Percentiles rank a stretch among this genome's conserved stretches.
These are phyloP conservation scores for Trissolcus brochymenae DNA, from an alignment of 2,888 invertebrate species.

Conservation along the genomic window DNA sequence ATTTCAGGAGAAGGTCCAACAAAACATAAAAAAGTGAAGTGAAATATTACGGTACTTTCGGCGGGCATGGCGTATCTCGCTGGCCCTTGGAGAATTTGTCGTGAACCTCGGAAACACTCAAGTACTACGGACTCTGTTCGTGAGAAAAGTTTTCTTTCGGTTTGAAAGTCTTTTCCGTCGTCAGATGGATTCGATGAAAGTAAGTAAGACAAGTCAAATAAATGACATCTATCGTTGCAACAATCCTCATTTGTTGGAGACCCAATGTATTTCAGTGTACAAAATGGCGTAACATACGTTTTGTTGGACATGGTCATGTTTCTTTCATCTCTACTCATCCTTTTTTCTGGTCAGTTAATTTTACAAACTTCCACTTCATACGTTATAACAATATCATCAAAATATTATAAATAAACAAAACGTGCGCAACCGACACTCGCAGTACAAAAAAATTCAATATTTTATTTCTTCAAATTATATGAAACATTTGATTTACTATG, in stretches of 20 bases:
- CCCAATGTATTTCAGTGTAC: not conserved
- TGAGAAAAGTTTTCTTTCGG: constrained; percentile 48
- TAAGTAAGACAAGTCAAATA: constrained; percentile 54
- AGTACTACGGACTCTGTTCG: constrained; percentile 27
- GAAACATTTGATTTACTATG: too few species aligned
- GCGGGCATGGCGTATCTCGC: constrained; percentile 13
- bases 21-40: constrained; percentile 21
- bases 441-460: too few species aligned
- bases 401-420: too few species aligned
- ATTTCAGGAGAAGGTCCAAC: not conserved
- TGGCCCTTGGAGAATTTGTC: constrained; percentile 35
- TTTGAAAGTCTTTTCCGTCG: constrained; percentile 50
- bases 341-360: too few species aligned
- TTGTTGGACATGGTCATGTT: not conserved
- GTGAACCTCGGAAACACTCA: constrained; percentile 42
- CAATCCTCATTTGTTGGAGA: constrained; percentile 38
- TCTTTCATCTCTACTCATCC: too few species aligned
- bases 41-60: constrained; percentile 44
- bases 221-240: constrained; percentile 49
- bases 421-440: too few species aligned
- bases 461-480: too few species aligned
- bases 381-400: too few species aligned
- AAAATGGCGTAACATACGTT: not conserved
- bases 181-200: constrained; percentile 53
- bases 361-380: too few species aligned